Evolutionary conservation across 1,140 invertebrate genomes (phyloP).

Genomic region (Heterodera schachtii): DNA sequence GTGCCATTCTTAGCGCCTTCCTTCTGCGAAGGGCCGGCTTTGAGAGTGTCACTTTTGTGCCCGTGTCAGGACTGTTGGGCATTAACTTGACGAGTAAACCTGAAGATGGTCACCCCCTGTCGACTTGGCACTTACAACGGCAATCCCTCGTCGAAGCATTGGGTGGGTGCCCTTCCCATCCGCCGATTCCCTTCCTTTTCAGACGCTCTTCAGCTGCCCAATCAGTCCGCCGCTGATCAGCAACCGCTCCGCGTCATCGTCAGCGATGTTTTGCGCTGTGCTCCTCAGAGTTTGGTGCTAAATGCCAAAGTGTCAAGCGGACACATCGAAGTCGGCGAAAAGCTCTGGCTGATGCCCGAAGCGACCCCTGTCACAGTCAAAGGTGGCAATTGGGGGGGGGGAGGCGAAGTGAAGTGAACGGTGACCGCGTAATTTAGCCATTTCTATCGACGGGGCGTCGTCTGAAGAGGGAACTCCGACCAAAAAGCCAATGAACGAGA

Average conservation of each 20-base stretch:
- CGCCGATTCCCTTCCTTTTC: not conserved
- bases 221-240: constrained; percentile 75
- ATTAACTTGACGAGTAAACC: constrained; percentile 84
- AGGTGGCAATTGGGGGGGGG: constrained; percentile 66
- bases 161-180: constrained; percentile 68
- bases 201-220: constrained; percentile 71
- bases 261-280: constrained; percentile 91
- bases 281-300: constrained; percentile 77
- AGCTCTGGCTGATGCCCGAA: constrained; percentile 82
- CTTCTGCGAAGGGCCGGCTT: constrained; percentile 81
- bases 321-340: constrained; percentile 79
- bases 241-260: constrained; percentile 89
- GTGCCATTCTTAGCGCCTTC: constrained; percentile 81
- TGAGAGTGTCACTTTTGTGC: constrained; percentile 82
- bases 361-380: constrained; percentile 79
- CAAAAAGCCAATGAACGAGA: not conserved
- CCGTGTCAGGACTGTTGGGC: constrained; percentile 89
- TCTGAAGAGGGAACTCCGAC: constrained; percentile 68
- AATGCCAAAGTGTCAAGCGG: constrained; percentile 89
- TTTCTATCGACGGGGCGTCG: constrained; percentile 25
- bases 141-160: constrained; percentile 80
- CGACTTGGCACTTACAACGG: constrained; percentile 80
- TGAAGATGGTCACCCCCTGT: constrained; percentile 74
- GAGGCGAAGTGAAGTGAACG: not conserved
- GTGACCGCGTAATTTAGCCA: constrained; percentile 41